Evolutionary conservation across 2,797 vertebrate species (phyloP).

Genomic region (Arnoldichthys spilopterus): DNA sequence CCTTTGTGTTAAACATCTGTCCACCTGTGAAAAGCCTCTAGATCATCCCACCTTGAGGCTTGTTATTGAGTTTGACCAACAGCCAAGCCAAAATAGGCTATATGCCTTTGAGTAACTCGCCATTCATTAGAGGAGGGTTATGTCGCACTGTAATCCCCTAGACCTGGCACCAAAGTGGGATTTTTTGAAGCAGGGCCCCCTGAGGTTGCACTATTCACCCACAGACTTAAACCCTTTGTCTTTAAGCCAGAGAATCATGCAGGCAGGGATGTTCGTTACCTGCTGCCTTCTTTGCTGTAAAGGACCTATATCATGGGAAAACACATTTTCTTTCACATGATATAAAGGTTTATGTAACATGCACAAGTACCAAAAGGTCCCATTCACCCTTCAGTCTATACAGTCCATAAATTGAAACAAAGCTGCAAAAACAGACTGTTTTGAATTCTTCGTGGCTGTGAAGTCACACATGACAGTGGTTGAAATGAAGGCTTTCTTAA

Average conservation of each 20-base stretch:
- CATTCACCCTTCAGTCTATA: too few species aligned
- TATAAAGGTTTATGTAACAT: too few species aligned
- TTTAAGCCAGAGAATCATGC: not conserved
- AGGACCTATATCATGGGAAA: too few species aligned
- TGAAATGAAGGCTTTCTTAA: too few species aligned
- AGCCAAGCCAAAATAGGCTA: not conserved
- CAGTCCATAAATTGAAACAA: too few species aligned
- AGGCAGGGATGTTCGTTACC: not conserved
- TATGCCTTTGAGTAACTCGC: slow-evolving; percentile 13
- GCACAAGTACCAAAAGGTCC: too few species aligned
- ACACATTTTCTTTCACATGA: too few species aligned
- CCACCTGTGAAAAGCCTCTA: slow-evolving; percentile 3
- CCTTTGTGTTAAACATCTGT: slow-evolving; percentile 6
- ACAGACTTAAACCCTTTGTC: not conserved
- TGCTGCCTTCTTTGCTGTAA: not conserved
- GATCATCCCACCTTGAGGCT: not conserved
- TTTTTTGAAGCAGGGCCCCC: not conserved
- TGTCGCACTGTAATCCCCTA: not conserved
- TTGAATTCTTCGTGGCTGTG: too few species aligned
- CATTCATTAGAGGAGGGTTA: not conserved
- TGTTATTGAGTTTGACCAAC: not conserved
- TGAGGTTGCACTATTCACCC: not conserved
- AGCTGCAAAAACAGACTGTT: too few species aligned
- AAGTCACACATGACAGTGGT: too few species aligned
- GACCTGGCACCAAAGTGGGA: too few species aligned